Base-by-base conservation (phyloP, 2,113 vertebrate genomes). In the Ochotona princeps region DNA sequence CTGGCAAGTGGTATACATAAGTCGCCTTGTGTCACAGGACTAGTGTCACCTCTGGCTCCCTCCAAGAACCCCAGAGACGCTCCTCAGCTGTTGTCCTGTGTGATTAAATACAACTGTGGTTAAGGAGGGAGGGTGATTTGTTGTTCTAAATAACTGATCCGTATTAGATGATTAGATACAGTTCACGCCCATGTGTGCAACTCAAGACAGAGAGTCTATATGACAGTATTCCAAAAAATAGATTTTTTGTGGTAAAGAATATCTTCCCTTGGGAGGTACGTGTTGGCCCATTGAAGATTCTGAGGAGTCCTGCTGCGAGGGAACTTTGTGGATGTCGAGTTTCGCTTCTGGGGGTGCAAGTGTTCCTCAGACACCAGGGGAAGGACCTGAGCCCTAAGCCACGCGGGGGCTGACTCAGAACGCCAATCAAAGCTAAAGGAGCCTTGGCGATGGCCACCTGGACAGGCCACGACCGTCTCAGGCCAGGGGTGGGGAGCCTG, bases 161-260 rank as follows among this genome's bases (percentile, higher is more conserved):
- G 88, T 87, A 81, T 78, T 15, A 84, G 38, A 95, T 73, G 18
- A 90, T 88, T 87, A 78, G 95, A 92, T 87, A 83, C 69, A 54
- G 54, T 57, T n/a, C 82, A 49, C 30, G 88, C 49, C 57, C 23
- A n/a, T 20, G 57, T 79, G n/a, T 38, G 26, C 30, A 74, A 60
- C 44, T 76, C 11, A 74, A 79, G 73, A 86, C 30, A 69, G 49
- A 65, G 63, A 25, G 28, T 86, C 78, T 91, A 23, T 44, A 49
- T 66, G 88, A 57, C 32, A 83, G 32, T 83, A 67, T 63, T 88
- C 81, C 8, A 44, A 67, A 73, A 88, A 78, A 28, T 23, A 87
- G 8, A 23, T 67, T 15, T 44, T 88, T 94, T 94, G 69, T 83
- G 25, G 47, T 79, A 74, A 91, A 89, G 65, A 72, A n/a, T 47